Percentiles rank a stretch among this genome's conserved stretches.
These are phyloP conservation scores for Parascotia fuliginaria DNA, from an alignment of 2,888 invertebrate genomes.

Conservation along the genomic window DNA sequence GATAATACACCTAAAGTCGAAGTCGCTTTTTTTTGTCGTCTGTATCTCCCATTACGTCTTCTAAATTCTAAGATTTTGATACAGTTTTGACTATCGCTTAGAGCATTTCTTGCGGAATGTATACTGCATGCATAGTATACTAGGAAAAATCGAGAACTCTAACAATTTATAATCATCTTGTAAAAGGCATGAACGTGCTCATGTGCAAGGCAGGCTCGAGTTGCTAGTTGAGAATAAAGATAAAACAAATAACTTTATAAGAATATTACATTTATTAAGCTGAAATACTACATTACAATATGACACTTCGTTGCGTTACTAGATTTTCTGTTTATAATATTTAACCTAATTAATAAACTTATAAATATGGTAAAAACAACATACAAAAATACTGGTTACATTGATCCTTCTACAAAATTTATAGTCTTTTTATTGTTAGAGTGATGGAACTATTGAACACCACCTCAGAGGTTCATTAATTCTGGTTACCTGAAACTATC, in stretches of 20 bases:
- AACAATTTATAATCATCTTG: too few relatives aligned
- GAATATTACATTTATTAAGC: slow-evolving; percentile 59
- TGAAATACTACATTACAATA: slow-evolving; percentile 68
- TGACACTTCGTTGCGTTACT: slow-evolving; percentile 74
- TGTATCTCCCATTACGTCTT: too few relatives aligned
- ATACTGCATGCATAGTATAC: too few relatives aligned
- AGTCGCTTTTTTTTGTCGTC: too few relatives aligned
- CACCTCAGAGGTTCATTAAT: background rate
- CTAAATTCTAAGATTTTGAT: too few relatives aligned
- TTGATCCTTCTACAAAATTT: slow-evolving; percentile 41
- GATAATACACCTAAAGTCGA: too few relatives aligned
- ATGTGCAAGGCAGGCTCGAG: too few relatives aligned
- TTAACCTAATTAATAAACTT: slow-evolving; percentile 48
- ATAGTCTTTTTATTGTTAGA: background rate
- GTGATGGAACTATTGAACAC: background rate
- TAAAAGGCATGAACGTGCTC: too few relatives aligned
- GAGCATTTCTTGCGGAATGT: too few relatives aligned
- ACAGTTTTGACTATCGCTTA: too few relatives aligned
- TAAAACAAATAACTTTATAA: slow-evolving; percentile 23
- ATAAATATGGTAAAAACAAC: slow-evolving; percentile 56
- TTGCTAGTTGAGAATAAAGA: too few relatives aligned
- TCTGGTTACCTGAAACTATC: background rate
- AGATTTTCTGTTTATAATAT: slow-evolving; percentile 41
- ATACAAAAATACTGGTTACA: slow-evolving; percentile 70
- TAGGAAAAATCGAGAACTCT: too few relatives aligned